phyloP scores from a whole-genome alignment of 2,888 invertebrate species.

The Tigriopus californicus region DNA sequence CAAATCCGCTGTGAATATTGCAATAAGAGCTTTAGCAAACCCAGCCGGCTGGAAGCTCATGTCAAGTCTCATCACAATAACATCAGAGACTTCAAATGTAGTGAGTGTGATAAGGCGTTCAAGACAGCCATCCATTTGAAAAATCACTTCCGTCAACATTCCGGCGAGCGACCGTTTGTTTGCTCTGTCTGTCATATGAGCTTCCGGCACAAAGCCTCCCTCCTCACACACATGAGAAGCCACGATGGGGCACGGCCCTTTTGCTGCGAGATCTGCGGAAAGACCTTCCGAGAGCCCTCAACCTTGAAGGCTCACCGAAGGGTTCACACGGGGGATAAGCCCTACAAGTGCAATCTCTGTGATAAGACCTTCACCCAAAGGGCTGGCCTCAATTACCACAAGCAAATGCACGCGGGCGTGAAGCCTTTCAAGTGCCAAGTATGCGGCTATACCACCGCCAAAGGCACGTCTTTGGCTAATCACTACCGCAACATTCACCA shows the following conservation, averaged over 20 bases:
- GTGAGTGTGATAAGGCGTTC: slow-evolving; percentile 13
- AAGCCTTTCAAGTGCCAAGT: neutral
- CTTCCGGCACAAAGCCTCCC: slow-evolving; percentile 16
- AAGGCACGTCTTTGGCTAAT: neutral
- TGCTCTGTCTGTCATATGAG: slow-evolving; percentile 3
- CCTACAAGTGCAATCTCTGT: slow-evolving; percentile 13
- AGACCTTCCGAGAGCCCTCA: slow-evolving; percentile 15
- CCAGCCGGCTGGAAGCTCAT: slow-evolving; percentile 6
- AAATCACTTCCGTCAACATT: slow-evolving; percentile 10
- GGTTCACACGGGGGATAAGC: slow-evolving; percentile 15
- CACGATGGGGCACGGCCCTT: slow-evolving; percentile 15
- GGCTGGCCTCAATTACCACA: slow-evolving; percentile 15
- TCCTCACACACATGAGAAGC: slow-evolving; percentile 11
- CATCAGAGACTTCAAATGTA: slow-evolving; percentile 13
- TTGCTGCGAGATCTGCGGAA: slow-evolving; percentile 14
- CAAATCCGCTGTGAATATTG: slow-evolving; percentile 15
- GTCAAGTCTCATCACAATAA: slow-evolving; percentile 14
- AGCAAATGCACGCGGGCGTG: slow-evolving; percentile 8
- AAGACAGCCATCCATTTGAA: slow-evolving; percentile 14
- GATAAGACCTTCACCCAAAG: slow-evolving; percentile 14
- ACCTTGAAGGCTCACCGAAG: slow-evolving; percentile 16
- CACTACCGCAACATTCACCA: slow-evolving; percentile 7
- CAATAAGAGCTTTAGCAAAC: slow-evolving; percentile 14
- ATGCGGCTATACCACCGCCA: slow-evolving; percentile 5
- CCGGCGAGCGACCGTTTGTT: slow-evolving; percentile 10